Evolutionary conservation across 2,113 vertebrate genomes (phyloP), one percentile per base, ranked within the genome.

Genomic region (Galbula dea): DNA sequence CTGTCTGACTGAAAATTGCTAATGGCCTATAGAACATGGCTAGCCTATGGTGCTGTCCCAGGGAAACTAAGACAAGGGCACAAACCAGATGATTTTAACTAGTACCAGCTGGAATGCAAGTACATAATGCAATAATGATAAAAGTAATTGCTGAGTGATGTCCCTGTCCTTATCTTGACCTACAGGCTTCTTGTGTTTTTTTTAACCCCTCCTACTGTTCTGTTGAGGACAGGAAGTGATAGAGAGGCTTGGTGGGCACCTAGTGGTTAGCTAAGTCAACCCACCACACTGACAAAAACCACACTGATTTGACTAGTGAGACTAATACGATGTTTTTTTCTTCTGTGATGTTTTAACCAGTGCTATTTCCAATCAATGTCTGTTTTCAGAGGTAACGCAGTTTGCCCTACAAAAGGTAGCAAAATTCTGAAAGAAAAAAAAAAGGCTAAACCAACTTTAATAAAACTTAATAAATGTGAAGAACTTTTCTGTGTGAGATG

Each of bases 401-500:
- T 22, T 93, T 67, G 13, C 39, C 30, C 12, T 74, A n/a, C 3
- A 37, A 66, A 57, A 78, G 19, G 29, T 88, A 57, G 9, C 43
- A 43, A 78, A 63, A 75, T 89, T 81, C 34, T 79, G 52, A 54
- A 78, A 30, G n/a, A 11, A 29, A 48, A 81, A 78, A 76, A 83
- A 78, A 59, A 2, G 3, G 45, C 22, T n/a, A 59, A 48, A 87
- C 36, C 27, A 87, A 77, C 41, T 74, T 84, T 51, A 92, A 89
- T 55, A 75, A 86, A 89, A 93, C 52, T 89, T 71, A 67, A 67
- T 75, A 80, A 67, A 80, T 12, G 48, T 63, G 45, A 78, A 75
- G 67, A 96, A 94, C 61, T 94, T 90, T 54, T 46, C 74, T 83
- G 21, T 49, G 9, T 73, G 58, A 92, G 45, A 74, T 94, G 74